Conservation (phyloP, 2,888 invertebrate species). For the Lycaena phlaeas region DNA sequence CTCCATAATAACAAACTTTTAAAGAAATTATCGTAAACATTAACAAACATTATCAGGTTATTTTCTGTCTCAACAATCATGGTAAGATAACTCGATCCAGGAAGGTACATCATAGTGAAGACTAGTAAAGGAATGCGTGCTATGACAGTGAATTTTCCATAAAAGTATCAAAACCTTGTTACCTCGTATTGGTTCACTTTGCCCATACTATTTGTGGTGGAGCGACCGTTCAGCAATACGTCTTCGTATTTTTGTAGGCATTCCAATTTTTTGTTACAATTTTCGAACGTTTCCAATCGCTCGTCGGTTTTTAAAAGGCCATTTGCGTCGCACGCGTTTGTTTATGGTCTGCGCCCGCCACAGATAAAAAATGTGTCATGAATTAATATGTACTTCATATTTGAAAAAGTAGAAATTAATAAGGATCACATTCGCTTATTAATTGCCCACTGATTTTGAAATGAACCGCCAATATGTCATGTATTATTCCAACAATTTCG, state of each 20-base stretch:
- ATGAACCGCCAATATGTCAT: too few relatives aligned
- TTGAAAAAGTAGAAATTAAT: conserved; percentile 1
- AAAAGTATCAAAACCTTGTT: conserved; percentile 19
- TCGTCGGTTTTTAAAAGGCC: conserved; percentile 38
- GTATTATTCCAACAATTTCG: too few relatives aligned
- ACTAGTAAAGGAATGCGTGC: too few relatives aligned
- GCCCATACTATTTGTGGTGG: conserved; percentile 24
- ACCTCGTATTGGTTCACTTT: conserved; percentile 10
- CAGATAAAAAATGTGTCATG: conserved; percentile 23
- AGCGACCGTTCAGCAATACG: conserved; percentile 21
- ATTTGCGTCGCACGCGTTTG: conserved; percentile 39
- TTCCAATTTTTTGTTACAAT: conserved; percentile 23
- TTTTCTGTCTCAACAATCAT: too few relatives aligned
- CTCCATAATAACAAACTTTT: too few relatives aligned
- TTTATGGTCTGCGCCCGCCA: conserved; percentile 32
- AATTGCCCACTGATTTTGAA: neutral
- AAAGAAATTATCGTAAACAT: too few relatives aligned
- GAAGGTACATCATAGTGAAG: too few relatives aligned
- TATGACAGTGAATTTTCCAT: too few relatives aligned
- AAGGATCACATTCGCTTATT: neutral
- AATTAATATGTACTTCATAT: conserved; percentile 13
- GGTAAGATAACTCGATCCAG: too few relatives aligned
- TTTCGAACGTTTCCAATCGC: conserved; percentile 34
- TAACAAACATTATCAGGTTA: too few relatives aligned
- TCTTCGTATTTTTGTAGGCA: conserved; percentile 26